Evolutionary conservation across 2,113 vertebrate genomes (phyloP), one percentile per base, ranked within the genome.

Genomic region (Plecturocebus donacophilus): DNA sequence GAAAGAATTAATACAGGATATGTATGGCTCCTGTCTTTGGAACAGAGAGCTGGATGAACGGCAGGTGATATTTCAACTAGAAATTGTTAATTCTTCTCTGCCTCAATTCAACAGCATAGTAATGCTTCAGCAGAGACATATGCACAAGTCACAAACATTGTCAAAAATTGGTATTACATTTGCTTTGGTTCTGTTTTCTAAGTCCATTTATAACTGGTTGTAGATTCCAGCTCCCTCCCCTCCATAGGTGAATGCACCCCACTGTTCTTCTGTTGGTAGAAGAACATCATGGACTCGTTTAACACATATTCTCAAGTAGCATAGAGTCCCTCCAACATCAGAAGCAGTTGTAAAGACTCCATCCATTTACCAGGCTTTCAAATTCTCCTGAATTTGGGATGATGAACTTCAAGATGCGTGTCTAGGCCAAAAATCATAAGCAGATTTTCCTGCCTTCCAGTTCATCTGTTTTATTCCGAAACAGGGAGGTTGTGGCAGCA

Each of bases 381-480:
- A 32, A 87, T 70, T 38, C 76, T 66, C 66, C 45, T 38, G 56
- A 13, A 35, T 85, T 58, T 94, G 52, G 17, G 14, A 58, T 12
- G 45, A 73, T 66, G 70, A 23, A 75, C 25, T 71, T 89, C 49
- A 70, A 68, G 5, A 77, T 0, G 30, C 38, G 6, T 47, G 45
- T 87, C 70, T 82, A 96, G 75, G 84, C 38, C 38, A 68, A 73
- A 76, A 52, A 75, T 20, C 21, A 35, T 14, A 73, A 56, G 56
- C 9, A 47, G 49, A 66, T 52, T 90, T 92, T 32, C 68, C 54
- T 77, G 66, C 52, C 35, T 92, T 71, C 76, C 14, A 12, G 9
- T 52, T 89, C 58, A 45, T 73, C 70, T 92, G 71, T 86, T 92
- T 95, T 91, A 75, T 83, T 89, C 40, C 14, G 83, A 94, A 89